Evolutionary conservation across 2,797 vertebrate species (phyloP).

Genomic region (Helicolenus hilgendorfi): DNA sequence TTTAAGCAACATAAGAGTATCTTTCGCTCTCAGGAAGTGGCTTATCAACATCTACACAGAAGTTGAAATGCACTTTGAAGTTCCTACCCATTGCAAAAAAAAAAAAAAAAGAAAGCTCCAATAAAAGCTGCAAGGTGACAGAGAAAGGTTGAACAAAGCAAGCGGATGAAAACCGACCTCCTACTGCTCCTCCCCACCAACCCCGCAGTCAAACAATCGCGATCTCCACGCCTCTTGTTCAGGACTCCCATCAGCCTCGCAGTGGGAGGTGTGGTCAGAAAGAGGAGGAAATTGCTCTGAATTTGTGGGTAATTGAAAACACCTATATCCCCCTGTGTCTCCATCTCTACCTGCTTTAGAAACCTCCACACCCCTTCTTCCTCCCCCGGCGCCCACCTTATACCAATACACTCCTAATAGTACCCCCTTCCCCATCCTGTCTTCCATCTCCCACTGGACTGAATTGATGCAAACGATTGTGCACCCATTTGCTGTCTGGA

Average conservation of each 20-base stretch:
- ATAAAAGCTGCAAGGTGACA: slow-evolving; percentile 84
- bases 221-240: slow-evolving; percentile 82
- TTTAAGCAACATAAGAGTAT: slow-evolving; percentile 51
- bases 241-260: slow-evolving; percentile 88
- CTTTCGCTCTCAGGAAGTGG: slow-evolving; percentile 65
- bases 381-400: slow-evolving; percentile 67
- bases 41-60: slow-evolving; percentile 74
- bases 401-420: slow-evolving; percentile 79
- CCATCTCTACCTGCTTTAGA: slow-evolving; percentile 73
- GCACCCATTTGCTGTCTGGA: slow-evolving; percentile 84
- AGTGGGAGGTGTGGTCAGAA: slow-evolving; percentile 84
- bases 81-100: slow-evolving; percentile 37
- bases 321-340: slow-evolving; percentile 81
- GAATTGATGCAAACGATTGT: slow-evolving; percentile 88
- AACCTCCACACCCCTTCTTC: slow-evolving; percentile 64
- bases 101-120: slow-evolving; percentile 15
- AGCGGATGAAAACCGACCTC: slow-evolving; percentile 69
- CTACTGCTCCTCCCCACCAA: slow-evolving; percentile 71
- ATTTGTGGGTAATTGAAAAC: slow-evolving; percentile 91
- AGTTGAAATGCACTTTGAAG: slow-evolving; percentile 79
- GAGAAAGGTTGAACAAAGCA: slow-evolving; percentile 80
- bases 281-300: slow-evolving; percentile 89
- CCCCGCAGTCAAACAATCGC: slow-evolving; percentile 80
- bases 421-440: slow-evolving; percentile 69
- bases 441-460: slow-evolving; percentile 84